Evolutionary conservation across 2,888 invertebrate species (phyloP).

Genomic region (Reticulitermes lucifugus): DNA sequence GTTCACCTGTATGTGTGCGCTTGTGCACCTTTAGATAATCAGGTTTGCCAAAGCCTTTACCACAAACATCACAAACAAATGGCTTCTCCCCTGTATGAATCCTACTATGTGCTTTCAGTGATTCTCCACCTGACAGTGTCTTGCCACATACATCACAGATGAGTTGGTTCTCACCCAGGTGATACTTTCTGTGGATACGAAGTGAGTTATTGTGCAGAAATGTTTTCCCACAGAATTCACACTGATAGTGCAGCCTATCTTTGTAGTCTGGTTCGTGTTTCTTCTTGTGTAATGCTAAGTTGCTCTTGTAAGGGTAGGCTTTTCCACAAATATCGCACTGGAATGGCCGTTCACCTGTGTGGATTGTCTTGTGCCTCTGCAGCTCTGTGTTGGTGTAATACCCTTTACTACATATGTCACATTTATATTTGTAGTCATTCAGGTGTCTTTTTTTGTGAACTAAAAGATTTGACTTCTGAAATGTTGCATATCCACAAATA

Average conservation of each 20-base stretch:
- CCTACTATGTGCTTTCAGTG: slow-evolving; percentile 46
- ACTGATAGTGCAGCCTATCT: slow-evolving; percentile 54
- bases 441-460: slow-evolving; percentile 60
- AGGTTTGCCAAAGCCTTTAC: slow-evolving; percentile 57
- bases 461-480: slow-evolving; percentile 60
- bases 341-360: slow-evolving; percentile 56
- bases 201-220: slow-evolving; percentile 56
- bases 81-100: slow-evolving; percentile 51
- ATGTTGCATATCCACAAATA: slow-evolving; percentile 59
- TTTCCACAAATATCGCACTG: slow-evolving; percentile 59
- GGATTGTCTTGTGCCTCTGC: slow-evolving; percentile 59
- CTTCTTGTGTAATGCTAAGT: slow-evolving; percentile 58
- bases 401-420: slow-evolving; percentile 65
- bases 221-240: slow-evolving; percentile 56
- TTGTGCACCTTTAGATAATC: slow-evolving; percentile 58
- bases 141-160: slow-evolving; percentile 63
- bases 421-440: slow-evolving; percentile 67
- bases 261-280: slow-evolving; percentile 56
- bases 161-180: slow-evolving; percentile 63
- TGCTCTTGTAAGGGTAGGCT: slow-evolving; percentile 59
- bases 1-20: slow-evolving; percentile 58
- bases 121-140: slow-evolving; percentile 47
- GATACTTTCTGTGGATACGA: slow-evolving; percentile 57
- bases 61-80: slow-evolving; percentile 57
- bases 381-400: slow-evolving; percentile 67